Conservation (phyloP, 2,797 vertebrate genomes). For the Pogonophryne albipinna region DNA sequence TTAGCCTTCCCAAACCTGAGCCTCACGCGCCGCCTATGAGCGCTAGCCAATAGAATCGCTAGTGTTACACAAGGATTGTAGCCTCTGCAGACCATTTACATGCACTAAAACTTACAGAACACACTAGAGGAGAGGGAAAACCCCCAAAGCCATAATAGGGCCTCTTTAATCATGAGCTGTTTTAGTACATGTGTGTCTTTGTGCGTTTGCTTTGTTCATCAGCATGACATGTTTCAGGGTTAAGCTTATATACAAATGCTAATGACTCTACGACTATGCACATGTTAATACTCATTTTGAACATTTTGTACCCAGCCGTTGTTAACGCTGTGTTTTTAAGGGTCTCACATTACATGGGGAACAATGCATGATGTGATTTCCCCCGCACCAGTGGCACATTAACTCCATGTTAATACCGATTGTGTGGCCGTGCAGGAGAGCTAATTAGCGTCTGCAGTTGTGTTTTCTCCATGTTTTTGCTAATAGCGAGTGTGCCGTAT, state of each 20-base stretch:
- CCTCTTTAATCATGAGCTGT: constrained; percentile 4
- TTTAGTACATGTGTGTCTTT: constrained; percentile 17
- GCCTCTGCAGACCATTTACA: no score
- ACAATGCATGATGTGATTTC: constrained; percentile 69
- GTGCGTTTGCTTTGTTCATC: constrained; percentile 49
- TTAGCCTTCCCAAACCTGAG: no score
- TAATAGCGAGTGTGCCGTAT: constrained; percentile 59
- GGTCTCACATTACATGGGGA: constrained; percentile 52
- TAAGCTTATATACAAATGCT: constrained; percentile 70
- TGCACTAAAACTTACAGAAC: no score
- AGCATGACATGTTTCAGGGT: constrained; percentile 47
- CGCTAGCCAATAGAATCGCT: no score
- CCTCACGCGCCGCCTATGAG: no score
- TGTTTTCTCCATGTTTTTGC: constrained; percentile 49
- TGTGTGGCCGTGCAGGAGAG: constrained; percentile 50
- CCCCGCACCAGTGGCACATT: constrained; percentile 58
- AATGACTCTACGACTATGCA: constrained; percentile 66
- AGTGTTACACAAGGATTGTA: no score
- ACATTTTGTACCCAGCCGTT: constrained; percentile 50
- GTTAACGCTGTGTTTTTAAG: constrained; percentile 38
- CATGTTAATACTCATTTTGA: constrained; percentile 55
- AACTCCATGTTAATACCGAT: constrained; percentile 63
- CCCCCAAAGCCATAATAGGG: no score
- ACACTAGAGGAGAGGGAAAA: no score
- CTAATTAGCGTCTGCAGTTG: constrained; percentile 66